Evolutionary conservation across 2,797 vertebrate genomes (phyloP), one percentile per base, ranked within the genome.

Genomic region (Enteromius argenteus): DNA sequence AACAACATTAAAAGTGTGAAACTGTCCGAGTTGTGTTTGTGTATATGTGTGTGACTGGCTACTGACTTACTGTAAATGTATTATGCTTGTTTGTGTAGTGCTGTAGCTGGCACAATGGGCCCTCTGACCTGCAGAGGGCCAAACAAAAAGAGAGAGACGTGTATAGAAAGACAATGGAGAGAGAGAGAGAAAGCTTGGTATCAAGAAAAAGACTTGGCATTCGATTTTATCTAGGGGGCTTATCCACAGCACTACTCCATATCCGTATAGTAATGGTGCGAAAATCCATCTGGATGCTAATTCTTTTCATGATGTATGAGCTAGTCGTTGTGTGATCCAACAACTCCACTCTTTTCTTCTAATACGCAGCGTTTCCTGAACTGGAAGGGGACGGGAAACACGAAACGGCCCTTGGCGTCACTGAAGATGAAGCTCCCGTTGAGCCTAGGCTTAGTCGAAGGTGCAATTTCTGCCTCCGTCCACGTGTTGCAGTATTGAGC

Each of bases 71-170:
- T 75, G 75, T 37, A 51, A 60, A 37, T 76, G 80, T 82, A 77
- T 79, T 77, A 11, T 83, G 74, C 73, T 44, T 69, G 27, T 66
- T 51, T 64, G 77, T 84, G 64, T 81, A 46, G 7, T 23, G 56
- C 21, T 74, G 15, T 14, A 37, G 51, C 11, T 35, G 51, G 42
- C 46, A 73, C 37, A 77, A 80, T 60, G 58, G 17, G 35, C 39
- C 88, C 87, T 90, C 87, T 84, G 85, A 80, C 89, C 89, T 75
- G 89, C 89, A 90, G 86, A 88, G 85, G 85, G 85, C 23, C 56
- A 76, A 83, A 86, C 85, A 84, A 87, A 86, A 86, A 30, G 64
- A 64, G 30, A 88, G 66, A 69, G 39, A 56, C 6, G 23, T 42
- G 15, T 30, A 60, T 30, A 56, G 35, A 42, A 62, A 53, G 72